Conservation (phyloP, 2,797 vertebrate species). For the Podarcis lilfordi region DNA sequence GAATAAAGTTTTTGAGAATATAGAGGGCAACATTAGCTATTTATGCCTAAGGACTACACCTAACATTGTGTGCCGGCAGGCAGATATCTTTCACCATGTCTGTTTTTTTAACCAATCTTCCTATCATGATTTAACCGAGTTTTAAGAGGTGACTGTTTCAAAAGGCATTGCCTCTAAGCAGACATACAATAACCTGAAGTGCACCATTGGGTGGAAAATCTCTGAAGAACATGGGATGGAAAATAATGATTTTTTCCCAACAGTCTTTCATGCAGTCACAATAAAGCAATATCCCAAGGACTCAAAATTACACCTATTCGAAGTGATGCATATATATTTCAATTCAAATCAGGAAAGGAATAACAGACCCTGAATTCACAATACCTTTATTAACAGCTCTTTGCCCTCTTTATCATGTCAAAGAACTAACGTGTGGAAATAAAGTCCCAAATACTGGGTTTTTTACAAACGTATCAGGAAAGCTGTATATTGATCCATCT, state of each 20-base stretch:
- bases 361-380: slow-evolving; percentile 10
- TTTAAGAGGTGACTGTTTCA: neutral
- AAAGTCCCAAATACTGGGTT: neutral
- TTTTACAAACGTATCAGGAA: neutral
- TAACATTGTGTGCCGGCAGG: too few relatives aligned
- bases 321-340: neutral
- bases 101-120: neutral
- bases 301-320: neutral
- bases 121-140: neutral
- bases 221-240: slow-evolving; percentile 6
- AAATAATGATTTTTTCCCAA: slow-evolving; percentile 5
- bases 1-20: too few relatives aligned
- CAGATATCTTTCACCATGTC: neutral
- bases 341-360: slow-evolving; percentile 17
- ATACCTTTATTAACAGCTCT: neutral
- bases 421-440: neutral
- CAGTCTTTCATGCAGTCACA: neutral
- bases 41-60: neutral
- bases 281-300: slow-evolving; percentile 17
- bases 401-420: neutral
- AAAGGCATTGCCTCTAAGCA: neutral
- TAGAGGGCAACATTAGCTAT: too few relatives aligned
- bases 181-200: slow-evolving; percentile 23
- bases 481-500: too few relatives aligned
- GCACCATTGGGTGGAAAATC: slow-evolving; percentile 12